Evolutionary conservation across 2,888 invertebrate species (phyloP), one percentile per base, ranked within the genome.

Genomic region (Tachina lurida): DNA sequence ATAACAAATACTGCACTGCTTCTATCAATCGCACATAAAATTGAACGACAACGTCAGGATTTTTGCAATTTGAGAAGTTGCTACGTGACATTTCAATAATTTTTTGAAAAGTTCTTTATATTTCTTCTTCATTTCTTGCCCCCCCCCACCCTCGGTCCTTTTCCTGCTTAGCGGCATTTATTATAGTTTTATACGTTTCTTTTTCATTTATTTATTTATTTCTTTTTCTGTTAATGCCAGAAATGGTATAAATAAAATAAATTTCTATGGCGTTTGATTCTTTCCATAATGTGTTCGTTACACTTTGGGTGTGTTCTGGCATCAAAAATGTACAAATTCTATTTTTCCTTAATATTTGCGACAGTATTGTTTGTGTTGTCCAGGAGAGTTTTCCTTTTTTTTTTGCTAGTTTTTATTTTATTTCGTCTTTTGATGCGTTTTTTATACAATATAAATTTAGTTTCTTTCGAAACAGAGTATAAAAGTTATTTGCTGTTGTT

Each of bases 81-180:
- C 92, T 91, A 91, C 91, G 91, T 91, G 91, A 91, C 91, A 91
- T 91, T 91, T 91, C 91, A 91, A 91, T 91, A 91, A 91, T 91
- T 91, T 83, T 91, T 91, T 90, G 91, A 91, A 91, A 91, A 91
- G 90, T 91, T 91, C 89, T 88, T 83, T 84, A 87, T 86, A 88
- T 84, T 80, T 81, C 67, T 84, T 78, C 76, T 76, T 77, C 47
- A 10, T 77, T 87, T 81, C 45, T 79, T 67, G 43, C 58, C 65
- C 60, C 62, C 60, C 52, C 43, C 45, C 43, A 41, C 7, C 41
- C 4, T 31, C 31, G 31, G 2, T 45, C 47, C 52, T 31, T 31
- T 31, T 31, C 13, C 45, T 15, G 12, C 52, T 31, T 56, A 19
- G 2, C 54, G 65, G 65, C 52, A 70, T 63, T 31, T 62, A 71